These are phyloP conservation scores for Trachurus trachurus DNA, from an alignment of 2,797 vertebrate species.

Conservation along the genomic window DNA sequence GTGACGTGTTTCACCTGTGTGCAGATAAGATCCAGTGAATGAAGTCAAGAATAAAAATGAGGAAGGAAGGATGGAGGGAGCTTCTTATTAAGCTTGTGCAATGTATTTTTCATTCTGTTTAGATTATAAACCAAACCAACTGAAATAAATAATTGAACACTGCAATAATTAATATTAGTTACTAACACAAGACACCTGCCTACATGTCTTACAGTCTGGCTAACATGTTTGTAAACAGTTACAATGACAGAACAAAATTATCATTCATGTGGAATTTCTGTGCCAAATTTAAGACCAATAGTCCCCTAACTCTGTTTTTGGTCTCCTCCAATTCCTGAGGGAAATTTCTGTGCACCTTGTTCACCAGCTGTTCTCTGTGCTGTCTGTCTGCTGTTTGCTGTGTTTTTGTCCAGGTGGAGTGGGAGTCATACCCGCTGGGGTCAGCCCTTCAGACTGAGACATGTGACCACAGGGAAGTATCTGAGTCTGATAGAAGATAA, in stretches of 20 bases:
- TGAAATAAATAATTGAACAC: too few relatives aligned
- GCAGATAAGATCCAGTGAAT: too few relatives aligned
- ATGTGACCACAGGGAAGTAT: slow-evolving; percentile 97
- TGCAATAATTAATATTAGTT: too few relatives aligned
- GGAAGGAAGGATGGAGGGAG: too few relatives aligned
- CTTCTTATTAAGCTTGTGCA: too few relatives aligned
- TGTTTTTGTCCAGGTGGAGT: slow-evolving; percentile 89
- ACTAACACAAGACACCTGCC: too few relatives aligned
- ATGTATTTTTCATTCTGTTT: too few relatives aligned
- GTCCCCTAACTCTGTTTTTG: not conserved
- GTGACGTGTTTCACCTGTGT: too few relatives aligned
- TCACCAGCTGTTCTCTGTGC: not conserved
- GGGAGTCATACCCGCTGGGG: slow-evolving; percentile 97
- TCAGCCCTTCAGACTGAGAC: slow-evolving; percentile 94
- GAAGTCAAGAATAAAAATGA: too few relatives aligned
- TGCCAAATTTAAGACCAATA: not conserved
- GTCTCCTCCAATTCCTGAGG: not conserved
- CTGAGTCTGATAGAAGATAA: slow-evolving; percentile 94
- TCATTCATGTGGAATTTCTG: too few relatives aligned
- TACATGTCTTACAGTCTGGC: not conserved
- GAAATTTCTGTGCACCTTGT: not conserved
- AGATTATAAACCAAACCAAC: too few relatives aligned
- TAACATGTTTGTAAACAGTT: not conserved
- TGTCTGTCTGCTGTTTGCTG: not conserved
- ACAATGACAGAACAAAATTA: not conserved